phyloP scores from a whole-genome alignment of 2,113 vertebrate species.

The Raja brachyura region DNA sequence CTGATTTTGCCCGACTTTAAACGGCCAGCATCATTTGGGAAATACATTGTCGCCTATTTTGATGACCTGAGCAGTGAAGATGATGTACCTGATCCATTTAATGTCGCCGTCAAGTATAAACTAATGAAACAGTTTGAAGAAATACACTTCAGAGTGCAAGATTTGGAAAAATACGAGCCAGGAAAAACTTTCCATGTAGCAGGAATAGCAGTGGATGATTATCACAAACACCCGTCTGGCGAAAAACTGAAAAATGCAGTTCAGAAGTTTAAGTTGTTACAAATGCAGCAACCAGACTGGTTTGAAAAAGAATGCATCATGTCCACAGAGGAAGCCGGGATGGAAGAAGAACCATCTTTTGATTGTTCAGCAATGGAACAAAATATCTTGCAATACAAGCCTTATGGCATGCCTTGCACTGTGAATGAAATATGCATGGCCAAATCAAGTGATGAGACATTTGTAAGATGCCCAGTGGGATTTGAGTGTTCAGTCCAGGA shows the following conservation, averaged over 20 bases:
- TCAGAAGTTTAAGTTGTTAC: constrained; percentile 65
- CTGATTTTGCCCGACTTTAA: constrained; percentile 83
- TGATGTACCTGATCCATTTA: constrained; percentile 78
- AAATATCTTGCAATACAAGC: neutral
- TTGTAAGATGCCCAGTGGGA: neutral
- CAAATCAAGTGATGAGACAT: neutral
- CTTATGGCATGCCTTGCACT: neutral
- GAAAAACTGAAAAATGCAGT: constrained; percentile 66
- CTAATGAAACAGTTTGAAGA: constrained; percentile 89
- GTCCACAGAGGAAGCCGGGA: constrained; percentile 50
- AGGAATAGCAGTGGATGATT: constrained; percentile 66
- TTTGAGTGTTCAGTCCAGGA: neutral
- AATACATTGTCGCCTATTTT: constrained; percentile 88
- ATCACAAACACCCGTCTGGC: constrained; percentile 65
- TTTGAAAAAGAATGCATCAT: constrained; percentile 68
- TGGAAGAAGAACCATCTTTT: constrained; percentile 42
- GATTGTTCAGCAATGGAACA: constrained; percentile 42
- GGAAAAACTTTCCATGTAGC: constrained; percentile 64
- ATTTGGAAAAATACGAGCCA: constrained; percentile 80
- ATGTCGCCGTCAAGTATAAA: constrained; percentile 68
- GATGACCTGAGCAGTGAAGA: constrained; percentile 62
- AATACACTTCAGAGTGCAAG: constrained; percentile 81
- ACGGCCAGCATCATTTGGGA: constrained; percentile 69
- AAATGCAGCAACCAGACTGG: constrained; percentile 71
- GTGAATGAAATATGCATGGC: neutral